Evolutionary conservation across 2,888 invertebrate species (phyloP), one percentile per base, ranked within the genome.

Genomic region (Mythimna pallens): DNA sequence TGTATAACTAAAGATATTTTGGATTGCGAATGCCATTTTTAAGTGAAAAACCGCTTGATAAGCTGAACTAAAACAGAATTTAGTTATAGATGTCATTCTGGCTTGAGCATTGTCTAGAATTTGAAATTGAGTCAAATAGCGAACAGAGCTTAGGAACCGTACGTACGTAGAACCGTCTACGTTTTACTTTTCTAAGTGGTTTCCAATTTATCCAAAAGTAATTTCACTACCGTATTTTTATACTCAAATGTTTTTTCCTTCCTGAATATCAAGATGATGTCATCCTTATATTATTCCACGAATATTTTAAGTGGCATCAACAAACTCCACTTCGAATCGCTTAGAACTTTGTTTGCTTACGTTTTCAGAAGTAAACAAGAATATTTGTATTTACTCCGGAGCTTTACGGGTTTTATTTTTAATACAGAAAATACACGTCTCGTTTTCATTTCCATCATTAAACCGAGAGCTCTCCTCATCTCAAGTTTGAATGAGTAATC

Each of bases 271-370:
- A 64, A 64, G 47, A 71, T 76, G 76, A 76, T 62, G 59, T 54
- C 58, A 78, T 81, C 58, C 55, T 62, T 65, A 63, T 73, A 64
- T 73, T 73, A 59, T 76, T 68, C 71, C 63, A 58, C 59, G 63
- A 73, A 84, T 58, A 73, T 81, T 80, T 67, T 78, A 68, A 78
- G 57, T 80, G 34, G 66, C 70, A 75, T 73, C 70, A 78, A 68
- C 65, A 74, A 67, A 70, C 40, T 47, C 64, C 66, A 22, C 52
- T 70, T 68, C 47, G 63, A 76, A 65, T 81, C 72, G 55, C 70
- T 76, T 17, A 66, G 70, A 72, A 65, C 50, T 74, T 78, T 65
- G 70, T 72, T 72, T 73, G 63, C 63, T 68, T 70, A 76, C 54
- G 47, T 70, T 77, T 72, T 55, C 50, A 64, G 30, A 54, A 69